Evolutionary conservation across 2,888 invertebrate species (phyloP), one percentile per base, ranked within the genome.

Genomic region (Schrankia costaestrigalis): DNA sequence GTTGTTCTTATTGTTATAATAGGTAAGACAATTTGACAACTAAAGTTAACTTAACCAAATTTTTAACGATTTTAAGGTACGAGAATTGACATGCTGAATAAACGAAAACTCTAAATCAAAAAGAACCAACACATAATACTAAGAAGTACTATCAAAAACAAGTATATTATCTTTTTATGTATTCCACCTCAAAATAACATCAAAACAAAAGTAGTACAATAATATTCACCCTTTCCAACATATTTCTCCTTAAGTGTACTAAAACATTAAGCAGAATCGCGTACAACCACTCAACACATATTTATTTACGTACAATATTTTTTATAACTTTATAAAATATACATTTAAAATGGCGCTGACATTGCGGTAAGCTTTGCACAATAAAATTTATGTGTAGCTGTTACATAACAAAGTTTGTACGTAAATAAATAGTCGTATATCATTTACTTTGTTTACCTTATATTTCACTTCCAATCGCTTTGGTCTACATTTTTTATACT

Each of bases 401-500:
- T 24, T 28, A 44, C 35, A 37, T 38, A 53, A 49, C 40, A 42
- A 54, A 53, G 35, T 50, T 49, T 34, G 36, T 34, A 35, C 31
- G 32, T 28, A 37, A 53, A 53, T 53, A 53, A 53, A 53, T 34
- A 41, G 19, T 26, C 39, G 34, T 53, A 34, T 38, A 45, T 53
- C 53, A 53, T 44, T 40, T 43, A 40, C 34, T 44, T 47, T 51
- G 37, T 44, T 50, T 41, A 50, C 43, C 40, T n/a, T 33, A 11
- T 32, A 31, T 28, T 26, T 13, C 11, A 11, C 9, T 26, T 32
- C 34, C 46, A 33, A 50, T 50, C 35, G 37, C 23, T 29, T 27
- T 27, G 27, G 11, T 27, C n/a, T n/a, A n/a, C n/a, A n/a, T n/a
- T n/a, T n/a, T n/a, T n/a, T n/a, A n/a, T n/a, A n/a, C n/a, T n/a